These are phyloP conservation scores for Drosophila burlai DNA, from an alignment of 1,140 invertebrate species.

Conservation along the genomic window DNA sequence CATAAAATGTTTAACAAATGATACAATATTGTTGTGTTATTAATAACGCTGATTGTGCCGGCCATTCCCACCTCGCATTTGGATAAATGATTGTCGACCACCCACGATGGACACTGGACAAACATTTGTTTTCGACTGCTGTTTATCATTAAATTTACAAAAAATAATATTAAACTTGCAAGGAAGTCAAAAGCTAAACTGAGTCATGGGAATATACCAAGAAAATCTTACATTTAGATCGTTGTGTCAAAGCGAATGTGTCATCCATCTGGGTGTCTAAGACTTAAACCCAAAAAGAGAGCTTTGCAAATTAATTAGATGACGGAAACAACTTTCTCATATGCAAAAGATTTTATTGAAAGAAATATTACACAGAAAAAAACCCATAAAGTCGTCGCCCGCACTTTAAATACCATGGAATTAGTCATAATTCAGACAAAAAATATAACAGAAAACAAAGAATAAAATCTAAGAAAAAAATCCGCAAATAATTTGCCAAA, in stretches of 20 bases:
- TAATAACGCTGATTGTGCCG: constrained; percentile 63
- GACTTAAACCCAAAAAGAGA: background rate
- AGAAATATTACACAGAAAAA: background rate
- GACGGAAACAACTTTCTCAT: constrained; percentile 2
- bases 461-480: constrained; percentile 32
- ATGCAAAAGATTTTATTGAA: background rate
- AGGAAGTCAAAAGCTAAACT: constrained; percentile 23
- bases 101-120: constrained; percentile 60
- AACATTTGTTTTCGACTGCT: constrained; percentile 46
- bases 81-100: constrained; percentile 45
- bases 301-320: constrained; percentile 5
- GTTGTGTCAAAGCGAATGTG: constrained; percentile 1
- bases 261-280: background rate
- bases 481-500: constrained; percentile 55
- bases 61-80: constrained; percentile 3
- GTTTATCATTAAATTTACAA: constrained; percentile 44
- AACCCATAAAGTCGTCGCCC: constrained; percentile 24
- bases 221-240: background rate
- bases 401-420: constrained; percentile 74
- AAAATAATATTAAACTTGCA: constrained; percentile 33
- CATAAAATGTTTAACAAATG: constrained; percentile 59
- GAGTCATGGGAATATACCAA: constrained; percentile 35
- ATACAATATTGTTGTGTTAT: constrained; percentile 72
- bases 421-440: constrained; percentile 69
- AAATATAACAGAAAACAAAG: constrained; percentile 30